Conservation (phyloP, 2,113 vertebrate species). For the Ctenodactylus gundi region DNA sequence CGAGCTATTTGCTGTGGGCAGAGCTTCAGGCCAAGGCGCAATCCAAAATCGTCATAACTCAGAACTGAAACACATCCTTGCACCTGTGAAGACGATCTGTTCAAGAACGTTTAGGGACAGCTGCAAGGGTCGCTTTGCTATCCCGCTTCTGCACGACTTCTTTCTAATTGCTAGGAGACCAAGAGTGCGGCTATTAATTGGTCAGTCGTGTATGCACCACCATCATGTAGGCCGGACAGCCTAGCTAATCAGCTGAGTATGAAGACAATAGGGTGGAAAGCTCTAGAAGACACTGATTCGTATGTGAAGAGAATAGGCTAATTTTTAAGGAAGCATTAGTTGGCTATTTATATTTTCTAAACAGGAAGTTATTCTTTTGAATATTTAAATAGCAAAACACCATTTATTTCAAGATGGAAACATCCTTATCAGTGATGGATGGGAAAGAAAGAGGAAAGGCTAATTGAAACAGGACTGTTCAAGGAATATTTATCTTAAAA, state of each 20-base stretch:
- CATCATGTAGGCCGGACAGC: too few species aligned
- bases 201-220: too few species aligned
- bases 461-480: not conserved
- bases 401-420: not conserved
- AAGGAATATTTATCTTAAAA: conserved; percentile 33
- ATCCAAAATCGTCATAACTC: not conserved
- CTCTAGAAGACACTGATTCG: not conserved
- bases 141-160: not conserved
- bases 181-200: not conserved
- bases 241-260: too few species aligned
- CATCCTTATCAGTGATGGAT: not conserved
- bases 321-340: not conserved
- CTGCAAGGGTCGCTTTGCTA: not conserved
- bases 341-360: not conserved
- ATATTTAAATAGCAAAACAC: not conserved
- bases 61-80: not conserved
- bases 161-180: not conserved
- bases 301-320: not conserved
- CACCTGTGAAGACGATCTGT: not conserved
- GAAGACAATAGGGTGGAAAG: not conserved
- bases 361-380: conserved; percentile 28
- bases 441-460: not conserved
- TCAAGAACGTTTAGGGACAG: not conserved
- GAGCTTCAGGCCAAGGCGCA: not conserved
- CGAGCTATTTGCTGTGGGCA: not conserved